Evolutionary conservation across 2,888 invertebrate species (phyloP).

Genomic region (Helleia helle): DNA sequence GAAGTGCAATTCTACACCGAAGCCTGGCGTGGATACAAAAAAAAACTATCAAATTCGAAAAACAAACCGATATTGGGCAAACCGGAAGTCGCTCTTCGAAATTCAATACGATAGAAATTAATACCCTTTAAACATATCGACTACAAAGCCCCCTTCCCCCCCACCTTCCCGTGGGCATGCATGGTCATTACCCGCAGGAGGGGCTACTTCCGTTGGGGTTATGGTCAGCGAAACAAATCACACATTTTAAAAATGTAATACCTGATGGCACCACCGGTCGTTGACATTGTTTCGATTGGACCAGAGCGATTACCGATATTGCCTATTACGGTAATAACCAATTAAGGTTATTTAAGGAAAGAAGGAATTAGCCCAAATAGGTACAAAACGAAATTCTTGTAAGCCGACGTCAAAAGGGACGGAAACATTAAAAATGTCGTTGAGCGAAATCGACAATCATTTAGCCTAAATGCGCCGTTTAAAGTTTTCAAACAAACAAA

Average conservation of each 20-base stretch:
- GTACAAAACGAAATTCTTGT: too few relatives aligned
- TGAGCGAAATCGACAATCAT: too few relatives aligned
- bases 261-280: background rate
- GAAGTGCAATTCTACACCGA: background rate
- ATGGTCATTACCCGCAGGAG: conserved; percentile 35
- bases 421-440: too few relatives aligned
- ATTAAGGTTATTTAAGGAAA: too few relatives aligned
- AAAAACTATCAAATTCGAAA: background rate
- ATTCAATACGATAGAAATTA: conserved; percentile 2
- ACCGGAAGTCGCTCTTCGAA: conserved; percentile 2
- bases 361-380: too few relatives aligned
- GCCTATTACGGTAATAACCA: too few relatives aligned
- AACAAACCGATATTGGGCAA: background rate
- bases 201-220: conserved; percentile 43
- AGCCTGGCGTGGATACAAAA: background rate
- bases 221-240: background rate
- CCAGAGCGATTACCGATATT: too few relatives aligned
- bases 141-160: background rate
- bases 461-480: too few relatives aligned
- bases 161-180: conserved; percentile 29
- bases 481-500: too few relatives aligned
- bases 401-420: too few relatives aligned
- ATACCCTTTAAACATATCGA: background rate
- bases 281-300: background rate
- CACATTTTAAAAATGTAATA: background rate